Evolutionary conservation across 2,888 invertebrate species (phyloP).

Genomic region (Cyrtodaria siliqua): DNA sequence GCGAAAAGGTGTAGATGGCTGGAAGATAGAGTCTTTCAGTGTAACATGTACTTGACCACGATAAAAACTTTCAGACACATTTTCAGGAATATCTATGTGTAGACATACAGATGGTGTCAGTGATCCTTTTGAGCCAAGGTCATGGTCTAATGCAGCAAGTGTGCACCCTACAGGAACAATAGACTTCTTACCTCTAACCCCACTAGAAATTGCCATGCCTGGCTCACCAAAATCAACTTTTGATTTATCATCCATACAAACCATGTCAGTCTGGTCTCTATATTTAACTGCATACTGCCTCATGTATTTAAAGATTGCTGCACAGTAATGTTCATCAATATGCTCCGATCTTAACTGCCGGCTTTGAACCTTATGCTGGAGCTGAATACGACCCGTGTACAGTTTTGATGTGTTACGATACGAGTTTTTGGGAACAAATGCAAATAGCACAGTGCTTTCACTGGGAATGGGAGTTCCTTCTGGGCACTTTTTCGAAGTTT

Average conservation of each 20-base stretch:
- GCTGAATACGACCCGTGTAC: constrained; percentile 38
- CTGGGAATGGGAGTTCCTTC: constrained; percentile 46
- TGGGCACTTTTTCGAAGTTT: constrained; percentile 27
- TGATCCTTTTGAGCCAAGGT: constrained; percentile 38
- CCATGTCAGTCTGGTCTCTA: constrained; percentile 1
- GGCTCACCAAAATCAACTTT: constrained; percentile 39
- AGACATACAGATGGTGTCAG: constrained; percentile 62
- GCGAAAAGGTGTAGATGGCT: constrained; percentile 29
- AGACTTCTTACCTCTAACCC: constrained; percentile 59
- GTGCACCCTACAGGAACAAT: constrained; percentile 35
- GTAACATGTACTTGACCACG: constrained; percentile 49
- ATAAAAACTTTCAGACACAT: constrained; percentile 46
- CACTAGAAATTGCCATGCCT: constrained; percentile 25
- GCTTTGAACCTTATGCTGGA: constrained; percentile 49
- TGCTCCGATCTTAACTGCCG: constrained; percentile 45
- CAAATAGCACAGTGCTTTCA: constrained; percentile 53
- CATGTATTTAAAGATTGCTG: constrained; percentile 48
- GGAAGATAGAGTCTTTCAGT: constrained; percentile 54
- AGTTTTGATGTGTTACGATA: constrained; percentile 43
- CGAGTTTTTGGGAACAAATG: constrained; percentile 51
- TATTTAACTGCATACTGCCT: constrained; percentile 25
- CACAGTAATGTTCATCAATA: constrained; percentile 56
- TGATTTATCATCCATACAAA: constrained; percentile 35
- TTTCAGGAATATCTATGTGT: constrained; percentile 47
- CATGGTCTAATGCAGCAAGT: constrained; percentile 56